Evolutionary conservation across 2,888 invertebrate genomes (phyloP).

Genomic region (Parnassius apollo): DNA sequence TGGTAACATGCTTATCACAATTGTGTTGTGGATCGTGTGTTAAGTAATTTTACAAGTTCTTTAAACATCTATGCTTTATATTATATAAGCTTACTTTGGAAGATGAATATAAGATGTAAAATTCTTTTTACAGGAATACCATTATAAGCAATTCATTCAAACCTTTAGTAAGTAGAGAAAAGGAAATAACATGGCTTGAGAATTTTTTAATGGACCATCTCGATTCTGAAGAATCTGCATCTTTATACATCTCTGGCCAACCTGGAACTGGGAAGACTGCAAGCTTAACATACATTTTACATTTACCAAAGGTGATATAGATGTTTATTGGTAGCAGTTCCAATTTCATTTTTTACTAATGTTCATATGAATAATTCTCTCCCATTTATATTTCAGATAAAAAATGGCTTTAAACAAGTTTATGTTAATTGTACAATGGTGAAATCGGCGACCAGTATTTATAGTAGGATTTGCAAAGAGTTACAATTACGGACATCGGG

Average conservation of each 20-base stretch:
- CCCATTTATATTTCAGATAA: slow-evolving; percentile 60
- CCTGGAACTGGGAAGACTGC: slow-evolving; percentile 99
- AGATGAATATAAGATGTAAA: too few species aligned
- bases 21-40: too few species aligned
- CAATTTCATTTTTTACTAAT: background rate
- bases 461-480: slow-evolving; percentile 87
- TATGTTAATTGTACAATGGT: slow-evolving; percentile 95
- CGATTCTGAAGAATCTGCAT: slow-evolving; percentile 84
- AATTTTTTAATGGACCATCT: slow-evolving; percentile 86
- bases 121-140: slow-evolving; percentile 29
- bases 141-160: slow-evolving; percentile 31
- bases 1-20: too few species aligned
- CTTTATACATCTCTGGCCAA: slow-evolving; percentile 96
- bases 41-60: too few species aligned
- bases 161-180: slow-evolving; percentile 88
- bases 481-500: slow-evolving; percentile 81
- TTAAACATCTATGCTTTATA: too few species aligned
- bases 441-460: slow-evolving; percentile 91
- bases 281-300: slow-evolving; percentile 87
- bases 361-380: slow-evolving; percentile 2
- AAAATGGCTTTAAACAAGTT: slow-evolving; percentile 80
- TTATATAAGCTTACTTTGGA: too few species aligned
- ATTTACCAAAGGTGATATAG: slow-evolving; percentile 81
- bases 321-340: background rate
- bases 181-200: slow-evolving; percentile 85